These are phyloP conservation scores for Antheraea mylitta DNA, from an alignment of 1,140 invertebrate genomes.

Conservation along the genomic window DNA sequence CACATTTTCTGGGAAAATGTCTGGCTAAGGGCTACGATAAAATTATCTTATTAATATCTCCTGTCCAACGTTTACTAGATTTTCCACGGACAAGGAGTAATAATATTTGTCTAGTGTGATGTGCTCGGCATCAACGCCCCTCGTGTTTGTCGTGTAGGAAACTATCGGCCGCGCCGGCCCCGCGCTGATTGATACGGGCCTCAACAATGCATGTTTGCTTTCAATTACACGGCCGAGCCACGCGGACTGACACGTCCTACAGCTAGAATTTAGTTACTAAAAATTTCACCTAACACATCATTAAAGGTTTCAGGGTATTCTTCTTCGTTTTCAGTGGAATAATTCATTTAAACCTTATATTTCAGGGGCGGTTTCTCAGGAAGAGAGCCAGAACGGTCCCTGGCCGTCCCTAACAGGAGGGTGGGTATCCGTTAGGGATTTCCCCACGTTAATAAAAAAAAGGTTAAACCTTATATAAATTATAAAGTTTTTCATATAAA, in stretches of 20 bases:
- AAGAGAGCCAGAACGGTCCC: too few species aligned
- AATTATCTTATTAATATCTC: background rate
- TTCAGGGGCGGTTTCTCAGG: too few species aligned
- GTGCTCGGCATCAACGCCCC: slow-evolving; percentile 8
- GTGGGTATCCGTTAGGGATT: too few species aligned
- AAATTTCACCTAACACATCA: slow-evolving; percentile 4
- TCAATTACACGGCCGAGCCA: slow-evolving; percentile 54
- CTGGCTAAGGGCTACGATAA: background rate
- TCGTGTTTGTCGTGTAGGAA: slow-evolving; percentile 36
- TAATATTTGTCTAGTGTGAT: background rate
- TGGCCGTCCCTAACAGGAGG: too few species aligned
- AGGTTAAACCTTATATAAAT: too few species aligned
- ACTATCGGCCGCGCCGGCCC: slow-evolving; percentile 34
- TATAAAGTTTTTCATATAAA: too few species aligned
- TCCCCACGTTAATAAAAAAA: too few species aligned
- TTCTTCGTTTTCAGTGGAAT: background rate
- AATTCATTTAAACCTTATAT: too few species aligned
- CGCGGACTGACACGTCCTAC: background rate
- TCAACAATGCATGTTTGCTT: slow-evolving; percentile 67
- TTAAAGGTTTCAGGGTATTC: too few species aligned
- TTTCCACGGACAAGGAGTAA: background rate
- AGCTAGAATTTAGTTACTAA: slow-evolving; percentile 15
- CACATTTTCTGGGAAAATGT: background rate
- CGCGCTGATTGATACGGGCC: slow-evolving; percentile 61
- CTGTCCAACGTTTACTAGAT: background rate